Conservation (phyloP, 2,797 vertebrate species). For the Myiotriccus ornatus region DNA sequence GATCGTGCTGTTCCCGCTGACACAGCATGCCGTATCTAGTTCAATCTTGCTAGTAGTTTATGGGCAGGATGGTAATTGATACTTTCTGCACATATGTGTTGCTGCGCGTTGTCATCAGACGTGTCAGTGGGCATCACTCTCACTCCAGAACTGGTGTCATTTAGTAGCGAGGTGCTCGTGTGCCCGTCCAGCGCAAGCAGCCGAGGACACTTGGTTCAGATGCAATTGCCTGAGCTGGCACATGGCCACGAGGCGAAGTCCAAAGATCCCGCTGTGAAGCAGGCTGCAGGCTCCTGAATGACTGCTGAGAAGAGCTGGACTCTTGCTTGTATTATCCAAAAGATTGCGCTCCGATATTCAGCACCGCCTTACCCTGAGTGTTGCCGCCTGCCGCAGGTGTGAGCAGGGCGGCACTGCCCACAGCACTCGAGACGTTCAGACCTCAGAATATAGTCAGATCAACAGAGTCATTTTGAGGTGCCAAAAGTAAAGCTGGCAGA, state of each 20-base stretch:
- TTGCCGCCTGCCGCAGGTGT: constrained; percentile 12
- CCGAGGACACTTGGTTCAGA: neutral
- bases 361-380: neutral
- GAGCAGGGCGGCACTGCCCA: neutral
- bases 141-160: neutral
- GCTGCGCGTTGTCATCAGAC: neutral
- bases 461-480: neutral
- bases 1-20: neutral
- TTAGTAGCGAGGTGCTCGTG: rapidly evolving
- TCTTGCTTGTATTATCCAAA: neutral
- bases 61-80: neutral
- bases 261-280: neutral
- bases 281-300: neutral
- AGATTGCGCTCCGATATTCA: neutral
- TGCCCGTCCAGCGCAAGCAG: neutral
- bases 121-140: rapidly evolving
- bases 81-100: neutral
- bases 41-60: neutral
- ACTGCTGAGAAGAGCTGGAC: neutral
- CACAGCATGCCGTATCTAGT: neutral
- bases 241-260: neutral
- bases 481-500: neutral
- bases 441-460: neutral
- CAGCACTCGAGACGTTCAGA: neutral
- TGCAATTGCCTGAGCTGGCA: neutral